Evolutionary conservation across 2,888 invertebrate genomes (phyloP).

Genomic region (Biston stratarius): DNA sequence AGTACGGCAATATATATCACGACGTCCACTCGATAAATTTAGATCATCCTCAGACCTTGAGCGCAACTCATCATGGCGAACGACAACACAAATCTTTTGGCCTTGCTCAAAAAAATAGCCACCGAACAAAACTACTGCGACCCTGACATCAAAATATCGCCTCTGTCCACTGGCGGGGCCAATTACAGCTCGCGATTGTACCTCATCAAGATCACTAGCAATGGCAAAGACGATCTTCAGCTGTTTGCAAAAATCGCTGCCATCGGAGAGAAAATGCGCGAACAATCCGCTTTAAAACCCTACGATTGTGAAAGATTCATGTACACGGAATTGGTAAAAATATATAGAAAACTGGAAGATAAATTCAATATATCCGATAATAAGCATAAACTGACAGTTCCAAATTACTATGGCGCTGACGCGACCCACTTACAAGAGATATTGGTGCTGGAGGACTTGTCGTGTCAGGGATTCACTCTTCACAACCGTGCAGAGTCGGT

Average conservation of each 20-base stretch:
- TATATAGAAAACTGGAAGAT: slow-evolving; percentile 13
- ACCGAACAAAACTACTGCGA: slow-evolving; percentile 9
- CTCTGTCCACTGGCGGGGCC: slow-evolving; percentile 11
- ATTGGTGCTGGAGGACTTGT: slow-evolving; percentile 10
- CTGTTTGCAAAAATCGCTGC: slow-evolving; percentile 14
- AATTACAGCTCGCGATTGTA: slow-evolving; percentile 34
- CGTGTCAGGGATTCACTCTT: slow-evolving; percentile 1
- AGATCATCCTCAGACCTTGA: not conserved
- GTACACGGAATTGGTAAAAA: slow-evolving; percentile 5
- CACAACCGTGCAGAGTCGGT: slow-evolving; percentile 10
- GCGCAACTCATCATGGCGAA: not conserved
- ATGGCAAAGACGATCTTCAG: slow-evolving; percentile 7
- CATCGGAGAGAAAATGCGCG: not conserved
- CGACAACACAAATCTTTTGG: not conserved
- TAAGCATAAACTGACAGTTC: slow-evolving; percentile 2
- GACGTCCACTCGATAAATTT: not conserved
- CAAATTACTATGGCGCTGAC: slow-evolving; percentile 12
- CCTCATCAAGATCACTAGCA: not conserved
- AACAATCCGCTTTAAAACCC: not conserved
- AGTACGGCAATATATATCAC: not conserved
- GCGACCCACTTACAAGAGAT: slow-evolving; percentile 4
- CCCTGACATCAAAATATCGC: slow-evolving; percentile 26
- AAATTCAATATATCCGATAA: slow-evolving; percentile 2
- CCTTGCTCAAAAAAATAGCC: slow-evolving; percentile 7
- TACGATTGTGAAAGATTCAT: not conserved